A percentile compares a stretch with the other conserved stretches of the same genome.
Conservation (phyloP, 1,140 invertebrate species). For the Pseudomyrmex cubaensis region DNA sequence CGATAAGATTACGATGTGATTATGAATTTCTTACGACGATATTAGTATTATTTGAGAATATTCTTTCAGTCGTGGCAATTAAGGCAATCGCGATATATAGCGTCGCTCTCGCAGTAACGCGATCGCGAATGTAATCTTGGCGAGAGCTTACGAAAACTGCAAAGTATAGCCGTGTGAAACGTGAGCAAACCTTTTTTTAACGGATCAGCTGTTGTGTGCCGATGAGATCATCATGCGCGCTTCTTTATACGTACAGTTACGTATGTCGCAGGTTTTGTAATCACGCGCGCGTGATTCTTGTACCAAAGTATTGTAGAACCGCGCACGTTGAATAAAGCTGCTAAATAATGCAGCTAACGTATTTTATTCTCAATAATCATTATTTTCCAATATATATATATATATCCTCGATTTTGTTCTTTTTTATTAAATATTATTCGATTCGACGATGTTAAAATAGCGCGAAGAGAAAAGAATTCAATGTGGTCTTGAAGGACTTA, state of each 20-base stretch:
- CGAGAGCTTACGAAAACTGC: not conserved
- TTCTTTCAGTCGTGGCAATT: not conserved
- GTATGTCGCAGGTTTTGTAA: conserved; percentile 41
- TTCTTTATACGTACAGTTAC: conserved; percentile 52
- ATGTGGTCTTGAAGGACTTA: not conserved
- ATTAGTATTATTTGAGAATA: not conserved
- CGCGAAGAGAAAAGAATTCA: not conserved
- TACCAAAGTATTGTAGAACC: not conserved
- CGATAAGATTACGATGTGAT: conserved; percentile 52
- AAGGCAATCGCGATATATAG: not conserved
- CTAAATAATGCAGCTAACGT: conserved; percentile 26
- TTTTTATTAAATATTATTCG: not conserved
- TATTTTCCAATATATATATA: no score
- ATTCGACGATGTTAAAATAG: no score
- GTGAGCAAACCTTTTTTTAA: conserved; percentile 9
- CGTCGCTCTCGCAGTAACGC: not conserved
- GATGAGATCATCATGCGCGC: conserved; percentile 24
- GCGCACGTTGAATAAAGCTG: conserved; percentile 24
- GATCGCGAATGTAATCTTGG: not conserved
- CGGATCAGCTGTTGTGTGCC: conserved; percentile 7
- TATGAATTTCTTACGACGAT: conserved; percentile 2
- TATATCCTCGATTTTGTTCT: no score
- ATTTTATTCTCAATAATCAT: not conserved
- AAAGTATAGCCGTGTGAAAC: conserved; percentile 12
- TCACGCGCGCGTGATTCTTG: conserved; percentile 24